phyloP scores from a whole-genome alignment of 2,113 vertebrate species.

The Gyps fulvus region DNA sequence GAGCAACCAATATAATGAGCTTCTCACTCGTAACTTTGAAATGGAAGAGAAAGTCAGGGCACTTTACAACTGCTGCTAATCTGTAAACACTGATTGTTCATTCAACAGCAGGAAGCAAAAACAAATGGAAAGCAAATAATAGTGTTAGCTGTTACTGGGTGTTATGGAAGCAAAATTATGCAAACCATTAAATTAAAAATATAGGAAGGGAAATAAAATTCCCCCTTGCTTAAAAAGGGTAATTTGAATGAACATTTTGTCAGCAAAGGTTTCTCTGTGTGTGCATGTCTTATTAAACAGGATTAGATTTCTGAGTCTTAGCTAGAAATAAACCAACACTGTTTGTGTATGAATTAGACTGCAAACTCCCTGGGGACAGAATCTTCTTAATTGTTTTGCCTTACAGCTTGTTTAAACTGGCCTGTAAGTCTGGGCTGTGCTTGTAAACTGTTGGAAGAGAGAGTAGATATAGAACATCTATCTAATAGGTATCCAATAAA shows the following conservation, averaged over 20 bases:
- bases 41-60: constrained; percentile 66
- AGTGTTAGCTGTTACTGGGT: not conserved
- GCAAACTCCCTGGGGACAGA: not conserved
- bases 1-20: constrained; percentile 66
- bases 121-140: constrained; percentile 38
- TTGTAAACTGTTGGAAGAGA: not conserved
- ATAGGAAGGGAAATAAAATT: not conserved
- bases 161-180: not conserved
- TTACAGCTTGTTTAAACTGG: not conserved
- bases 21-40: constrained; percentile 67
- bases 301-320: not conserved
- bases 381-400: not conserved
- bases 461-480: not conserved
- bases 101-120: constrained; percentile 67
- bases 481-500: not conserved
- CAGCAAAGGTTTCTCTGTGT: not conserved
- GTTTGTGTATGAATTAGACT: not conserved
- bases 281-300: not conserved
- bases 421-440: not conserved
- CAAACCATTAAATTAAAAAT: not conserved
- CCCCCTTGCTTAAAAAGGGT: not conserved
- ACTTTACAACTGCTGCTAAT: constrained; percentile 65
- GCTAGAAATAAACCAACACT: not conserved
- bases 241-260: not conserved
- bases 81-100: constrained; percentile 70